phyloP scores from a whole-genome alignment of 2,797 vertebrate genomes.

The Hoplostethus mediterraneus region DNA sequence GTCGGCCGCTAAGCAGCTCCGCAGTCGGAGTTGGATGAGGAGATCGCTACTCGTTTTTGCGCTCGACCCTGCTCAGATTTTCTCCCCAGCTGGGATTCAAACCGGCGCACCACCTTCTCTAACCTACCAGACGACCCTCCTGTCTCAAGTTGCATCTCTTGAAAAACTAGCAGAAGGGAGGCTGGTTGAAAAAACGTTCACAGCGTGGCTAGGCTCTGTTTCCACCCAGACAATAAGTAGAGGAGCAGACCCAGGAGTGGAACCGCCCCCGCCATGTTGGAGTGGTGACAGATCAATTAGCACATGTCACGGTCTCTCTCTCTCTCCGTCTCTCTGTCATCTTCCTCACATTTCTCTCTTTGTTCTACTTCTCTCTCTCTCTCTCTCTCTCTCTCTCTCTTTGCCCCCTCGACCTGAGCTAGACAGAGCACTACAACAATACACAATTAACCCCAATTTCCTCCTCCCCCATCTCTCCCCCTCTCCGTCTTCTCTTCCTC shows the following conservation, averaged over 20 bases:
- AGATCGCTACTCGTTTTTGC: not conserved
- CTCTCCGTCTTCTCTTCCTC: too few species aligned
- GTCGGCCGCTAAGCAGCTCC: conserved; percentile 7
- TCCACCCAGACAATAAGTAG: conserved; percentile 15
- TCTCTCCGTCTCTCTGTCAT: conserved; percentile 11
- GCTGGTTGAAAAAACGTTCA: not conserved
- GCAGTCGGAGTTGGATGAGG: not conserved
- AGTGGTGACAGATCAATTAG: conserved; percentile 67
- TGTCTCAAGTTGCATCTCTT: not conserved
- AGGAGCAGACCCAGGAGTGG: conserved; percentile 2
- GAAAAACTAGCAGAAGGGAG: not conserved
- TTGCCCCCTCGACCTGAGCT: conserved; percentile 15
- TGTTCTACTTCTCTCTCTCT: not conserved
- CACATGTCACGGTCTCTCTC: conserved; percentile 51
- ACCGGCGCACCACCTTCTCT: not conserved
- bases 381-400: not conserved
- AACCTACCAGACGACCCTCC: too few species aligned
- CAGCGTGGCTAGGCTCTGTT: not conserved
- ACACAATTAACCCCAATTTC: conserved; percentile 32
- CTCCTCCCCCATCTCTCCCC: not conserved
- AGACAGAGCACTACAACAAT: conserved; percentile 9
- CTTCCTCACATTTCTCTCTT: conserved; percentile 10
- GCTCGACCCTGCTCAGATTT: too few species aligned
- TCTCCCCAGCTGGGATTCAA: not conserved
- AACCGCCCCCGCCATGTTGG: conserved; percentile 8